phyloP scores from a whole-genome alignment of 2,113 vertebrate species.

The Salvator merianae region DNA sequence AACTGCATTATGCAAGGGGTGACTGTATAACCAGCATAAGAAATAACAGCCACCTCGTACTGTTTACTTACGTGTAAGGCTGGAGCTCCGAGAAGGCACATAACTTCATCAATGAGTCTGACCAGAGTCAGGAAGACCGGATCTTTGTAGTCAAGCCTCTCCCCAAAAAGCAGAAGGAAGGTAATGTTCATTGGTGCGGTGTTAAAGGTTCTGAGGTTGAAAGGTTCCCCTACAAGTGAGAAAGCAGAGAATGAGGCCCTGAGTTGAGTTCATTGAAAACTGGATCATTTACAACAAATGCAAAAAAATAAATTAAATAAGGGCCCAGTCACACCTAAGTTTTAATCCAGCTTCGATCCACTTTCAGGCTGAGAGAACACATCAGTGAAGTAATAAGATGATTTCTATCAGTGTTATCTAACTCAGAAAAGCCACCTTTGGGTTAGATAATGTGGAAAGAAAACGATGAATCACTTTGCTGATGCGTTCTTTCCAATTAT shows the following conservation, averaged over 20 bases:
- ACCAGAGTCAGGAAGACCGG: conserved; percentile 70
- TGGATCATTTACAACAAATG: neutral
- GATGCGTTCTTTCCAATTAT: too few relatives aligned
- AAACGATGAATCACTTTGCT: too few relatives aligned
- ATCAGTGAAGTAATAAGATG: too few relatives aligned
- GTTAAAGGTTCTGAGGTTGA: conserved; percentile 67
- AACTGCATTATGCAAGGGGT: too few relatives aligned
- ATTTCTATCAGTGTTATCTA: too few relatives aligned
- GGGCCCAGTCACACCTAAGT: too few relatives aligned
- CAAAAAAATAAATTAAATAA: neutral
- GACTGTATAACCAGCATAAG: neutral
- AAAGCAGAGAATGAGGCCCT: neutral
- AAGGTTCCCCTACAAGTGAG: conserved; percentile 61
- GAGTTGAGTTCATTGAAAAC: neutral
- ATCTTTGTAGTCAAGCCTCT: conserved; percentile 75
- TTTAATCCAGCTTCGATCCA: too few relatives aligned
- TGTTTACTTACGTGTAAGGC: conserved; percentile 67
- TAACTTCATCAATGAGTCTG: conserved; percentile 76
- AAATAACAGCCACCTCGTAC: too few relatives aligned
- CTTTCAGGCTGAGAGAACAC: too few relatives aligned
- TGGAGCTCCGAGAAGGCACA: conserved; percentile 75
- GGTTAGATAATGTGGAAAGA: too few relatives aligned
- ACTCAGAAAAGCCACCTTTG: too few relatives aligned
- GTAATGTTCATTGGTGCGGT: conserved; percentile 77
- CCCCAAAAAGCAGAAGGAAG: conserved; percentile 74